These are phyloP conservation scores for Poeciliopsis turneri DNA, from an alignment of 2,797 vertebrate genomes.

Conservation along the genomic window DNA sequence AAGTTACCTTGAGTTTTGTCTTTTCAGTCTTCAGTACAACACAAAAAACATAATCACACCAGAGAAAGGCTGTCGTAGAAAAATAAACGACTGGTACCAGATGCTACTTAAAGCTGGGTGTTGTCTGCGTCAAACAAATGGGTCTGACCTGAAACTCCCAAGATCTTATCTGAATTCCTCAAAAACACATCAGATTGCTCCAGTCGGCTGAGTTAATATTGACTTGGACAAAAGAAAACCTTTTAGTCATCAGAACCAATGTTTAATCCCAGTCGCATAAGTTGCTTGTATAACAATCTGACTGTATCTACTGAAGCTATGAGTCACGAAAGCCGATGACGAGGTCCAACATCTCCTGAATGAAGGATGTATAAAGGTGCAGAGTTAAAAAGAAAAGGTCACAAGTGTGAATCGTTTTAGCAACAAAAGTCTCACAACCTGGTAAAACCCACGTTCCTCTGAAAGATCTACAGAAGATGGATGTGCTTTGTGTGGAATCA, in stretches of 20 bases:
- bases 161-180: slow-evolving; percentile 54
- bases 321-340: neutral
- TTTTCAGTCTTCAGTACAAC: neutral
- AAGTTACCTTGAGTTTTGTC: neutral
- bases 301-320: neutral
- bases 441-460: neutral
- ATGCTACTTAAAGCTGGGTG: slow-evolving; percentile 36
- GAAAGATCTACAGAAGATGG: slow-evolving; percentile 23
- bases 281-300: neutral
- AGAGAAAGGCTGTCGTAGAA: slow-evolving; percentile 24
- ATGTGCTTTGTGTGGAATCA: slow-evolving; percentile 17
- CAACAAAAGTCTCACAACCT: neutral
- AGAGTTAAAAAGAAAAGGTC: neutral
- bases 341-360: neutral
- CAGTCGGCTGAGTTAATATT: slow-evolving; percentile 25
- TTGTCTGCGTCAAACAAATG: slow-evolving; percentile 44
- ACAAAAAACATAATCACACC: neutral
- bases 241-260: neutral
- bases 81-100: slow-evolving; percentile 36
- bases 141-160: slow-evolving; percentile 34
- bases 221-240: slow-evolving; percentile 11
- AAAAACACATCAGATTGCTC: slow-evolving; percentile 26
- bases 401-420: neutral
- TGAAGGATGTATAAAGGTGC: neutral
- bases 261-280: neutral